These are phyloP conservation scores for Tetramorium alpestre DNA, from an alignment of 1,140 invertebrate genomes.

Conservation along the genomic window DNA sequence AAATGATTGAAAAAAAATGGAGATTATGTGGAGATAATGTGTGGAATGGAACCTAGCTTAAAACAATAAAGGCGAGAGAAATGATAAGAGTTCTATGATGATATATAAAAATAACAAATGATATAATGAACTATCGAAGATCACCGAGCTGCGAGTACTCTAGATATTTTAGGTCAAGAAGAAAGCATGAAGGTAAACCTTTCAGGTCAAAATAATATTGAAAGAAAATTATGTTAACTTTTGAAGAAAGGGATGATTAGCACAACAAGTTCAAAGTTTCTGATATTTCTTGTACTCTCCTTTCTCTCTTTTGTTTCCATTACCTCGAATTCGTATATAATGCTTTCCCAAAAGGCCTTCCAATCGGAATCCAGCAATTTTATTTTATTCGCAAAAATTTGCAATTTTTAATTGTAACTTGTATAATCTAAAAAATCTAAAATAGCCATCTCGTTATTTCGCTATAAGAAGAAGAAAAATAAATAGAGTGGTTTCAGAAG, in stretches of 20 bases:
- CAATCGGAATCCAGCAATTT: not conserved
- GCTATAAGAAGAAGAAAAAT: not conserved
- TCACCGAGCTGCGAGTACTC: not conserved
- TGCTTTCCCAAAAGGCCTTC: not conserved
- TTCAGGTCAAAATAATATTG: conserved; percentile 43
- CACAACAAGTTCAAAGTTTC: conserved; percentile 37
- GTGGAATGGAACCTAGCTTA: not conserved
- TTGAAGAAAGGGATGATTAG: conserved; percentile 18
- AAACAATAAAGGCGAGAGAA: not conserved
- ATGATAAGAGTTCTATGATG: not conserved
- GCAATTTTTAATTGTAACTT: not conserved
- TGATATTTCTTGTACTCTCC: not conserved
- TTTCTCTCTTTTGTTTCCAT: not conserved
- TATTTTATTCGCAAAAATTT: not conserved
- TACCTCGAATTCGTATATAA: not conserved
- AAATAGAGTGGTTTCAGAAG: not conserved
- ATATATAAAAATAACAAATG: conserved; percentile 23
- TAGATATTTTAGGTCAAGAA: not conserved
- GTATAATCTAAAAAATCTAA: not conserved
- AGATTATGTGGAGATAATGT: not conserved
- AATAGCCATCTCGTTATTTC: not conserved
- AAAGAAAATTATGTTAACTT: conserved; percentile 38
- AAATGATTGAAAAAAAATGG: not conserved
- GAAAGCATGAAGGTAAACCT: conserved; percentile 26
- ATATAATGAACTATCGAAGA: conserved; percentile 18